These are phyloP conservation scores for Antrozous pallidus DNA, from an alignment of 2,797 vertebrate species.

Conservation along the genomic window DNA sequence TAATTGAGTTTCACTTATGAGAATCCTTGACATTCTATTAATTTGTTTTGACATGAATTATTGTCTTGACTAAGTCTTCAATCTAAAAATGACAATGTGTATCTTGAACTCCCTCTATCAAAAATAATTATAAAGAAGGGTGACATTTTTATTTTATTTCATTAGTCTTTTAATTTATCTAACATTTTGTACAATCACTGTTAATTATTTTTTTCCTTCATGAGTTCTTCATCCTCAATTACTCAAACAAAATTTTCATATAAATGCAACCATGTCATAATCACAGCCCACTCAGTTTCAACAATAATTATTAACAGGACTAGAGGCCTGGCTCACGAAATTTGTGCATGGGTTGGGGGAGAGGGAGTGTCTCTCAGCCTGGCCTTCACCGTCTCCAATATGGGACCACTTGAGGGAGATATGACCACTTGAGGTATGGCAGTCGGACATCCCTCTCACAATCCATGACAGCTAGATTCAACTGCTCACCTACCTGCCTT, in stretches of 20 bases:
- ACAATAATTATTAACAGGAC: background rate
- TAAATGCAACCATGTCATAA: background rate
- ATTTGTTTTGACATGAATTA: constrained; percentile 21
- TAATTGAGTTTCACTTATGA: background rate
- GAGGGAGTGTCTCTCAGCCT: no score
- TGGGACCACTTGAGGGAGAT: no score
- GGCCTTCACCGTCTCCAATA: no score
- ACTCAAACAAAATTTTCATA: background rate
- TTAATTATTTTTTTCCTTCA: background rate
- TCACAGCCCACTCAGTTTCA: background rate
- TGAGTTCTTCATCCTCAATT: background rate
- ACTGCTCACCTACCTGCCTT: no score
- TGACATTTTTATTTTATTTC: constrained; percentile 5
- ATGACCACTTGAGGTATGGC: no score
- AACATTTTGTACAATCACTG: background rate
- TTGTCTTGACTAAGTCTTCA: constrained; percentile 35
- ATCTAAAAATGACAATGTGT: constrained; percentile 9
- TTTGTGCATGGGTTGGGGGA: no score
- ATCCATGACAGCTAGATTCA: no score
- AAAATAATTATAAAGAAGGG: constrained; percentile 8
- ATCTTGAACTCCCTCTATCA: constrained; percentile 14
- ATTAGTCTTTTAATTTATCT: constrained; percentile 11
- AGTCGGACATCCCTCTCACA: no score
- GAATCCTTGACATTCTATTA: background rate
- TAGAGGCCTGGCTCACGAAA: no score